Conservation (phyloP, 2,113 vertebrate species). For the Thryonomys swinderianus region DNA sequence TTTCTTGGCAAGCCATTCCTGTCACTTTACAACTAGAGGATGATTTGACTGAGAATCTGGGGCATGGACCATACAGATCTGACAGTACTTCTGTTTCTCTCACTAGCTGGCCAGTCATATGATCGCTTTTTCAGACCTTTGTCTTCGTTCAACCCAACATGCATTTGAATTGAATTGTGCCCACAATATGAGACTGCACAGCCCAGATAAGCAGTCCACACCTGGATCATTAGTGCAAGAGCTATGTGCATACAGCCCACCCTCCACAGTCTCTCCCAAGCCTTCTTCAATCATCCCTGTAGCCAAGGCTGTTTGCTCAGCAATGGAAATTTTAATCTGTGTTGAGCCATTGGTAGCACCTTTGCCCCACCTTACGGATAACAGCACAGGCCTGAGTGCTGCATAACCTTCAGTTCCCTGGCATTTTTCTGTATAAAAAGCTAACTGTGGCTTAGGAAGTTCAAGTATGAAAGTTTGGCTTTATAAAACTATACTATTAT, state of each 20-base stretch:
- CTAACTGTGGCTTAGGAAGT: neutral
- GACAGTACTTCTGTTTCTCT: neutral
- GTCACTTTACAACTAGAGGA: neutral
- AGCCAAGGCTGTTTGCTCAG: neutral
- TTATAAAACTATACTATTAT: neutral
- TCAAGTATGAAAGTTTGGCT: neutral
- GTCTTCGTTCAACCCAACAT: neutral
- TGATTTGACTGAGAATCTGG: neutral
- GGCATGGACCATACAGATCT: neutral
- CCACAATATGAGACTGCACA: neutral
- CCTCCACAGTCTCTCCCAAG: neutral
- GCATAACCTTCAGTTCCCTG: neutral
- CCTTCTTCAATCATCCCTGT: neutral
- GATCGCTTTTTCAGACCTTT: neutral
- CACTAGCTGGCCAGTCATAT: neutral
- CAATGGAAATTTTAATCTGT: neutral
- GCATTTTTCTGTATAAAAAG: neutral
- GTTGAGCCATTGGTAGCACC: neutral
- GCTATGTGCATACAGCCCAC: neutral
- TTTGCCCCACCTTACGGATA: neutral
- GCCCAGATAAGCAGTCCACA: neutral
- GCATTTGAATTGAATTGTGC: slow-evolving; percentile 1
- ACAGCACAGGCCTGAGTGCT: neutral
- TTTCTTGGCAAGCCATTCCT: neutral
- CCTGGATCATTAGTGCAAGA: neutral